These are phyloP conservation scores for Limnephilus auricula DNA, from an alignment of 2,888 invertebrate genomes.

Conservation along the genomic window DNA sequence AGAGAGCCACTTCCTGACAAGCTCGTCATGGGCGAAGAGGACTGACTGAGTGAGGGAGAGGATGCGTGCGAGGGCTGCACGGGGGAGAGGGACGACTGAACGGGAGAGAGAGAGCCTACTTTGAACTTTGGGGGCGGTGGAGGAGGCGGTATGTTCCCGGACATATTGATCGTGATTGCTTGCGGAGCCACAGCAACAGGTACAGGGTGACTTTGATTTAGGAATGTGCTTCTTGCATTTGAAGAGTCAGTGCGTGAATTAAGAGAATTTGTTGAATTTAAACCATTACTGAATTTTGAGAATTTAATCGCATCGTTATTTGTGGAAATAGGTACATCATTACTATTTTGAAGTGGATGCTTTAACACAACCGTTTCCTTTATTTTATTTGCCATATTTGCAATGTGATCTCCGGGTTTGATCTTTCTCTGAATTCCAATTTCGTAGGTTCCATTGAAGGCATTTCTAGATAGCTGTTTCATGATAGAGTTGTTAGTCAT, in stretches of 20 bases:
- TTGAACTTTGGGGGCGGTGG: conserved; percentile 66
- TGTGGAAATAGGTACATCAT: conserved; percentile 23
- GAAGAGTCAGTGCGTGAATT: not conserved
- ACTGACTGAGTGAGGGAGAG: conserved; percentile 60
- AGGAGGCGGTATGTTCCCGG: conserved; percentile 66
- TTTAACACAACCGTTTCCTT: conserved; percentile 78
- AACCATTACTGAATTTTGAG: conserved; percentile 4
- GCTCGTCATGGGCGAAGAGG: conserved; percentile 68
- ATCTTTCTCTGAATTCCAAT: conserved; percentile 78
- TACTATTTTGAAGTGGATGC: conserved; percentile 73
- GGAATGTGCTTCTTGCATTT: not conserved
- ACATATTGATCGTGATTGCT: conserved; percentile 44
- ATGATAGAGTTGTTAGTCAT: conserved; percentile 73
- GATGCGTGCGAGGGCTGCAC: conserved; percentile 46
- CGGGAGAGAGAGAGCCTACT: conserved; percentile 50
- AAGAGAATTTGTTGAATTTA: not conserved
- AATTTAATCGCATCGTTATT: conserved; percentile 30
- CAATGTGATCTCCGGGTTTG: conserved; percentile 76
- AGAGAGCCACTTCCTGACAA: conserved; percentile 64
- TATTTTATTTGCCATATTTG: conserved; percentile 77
- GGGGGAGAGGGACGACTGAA: conserved; percentile 24
- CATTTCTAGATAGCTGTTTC: conserved; percentile 77
- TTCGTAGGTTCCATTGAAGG: conserved; percentile 75
- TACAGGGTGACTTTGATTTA: not conserved
- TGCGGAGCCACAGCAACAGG: conserved; percentile 46